Conservation (phyloP, 2,113 vertebrate species). For the Cephalopterus ornatus region DNA sequence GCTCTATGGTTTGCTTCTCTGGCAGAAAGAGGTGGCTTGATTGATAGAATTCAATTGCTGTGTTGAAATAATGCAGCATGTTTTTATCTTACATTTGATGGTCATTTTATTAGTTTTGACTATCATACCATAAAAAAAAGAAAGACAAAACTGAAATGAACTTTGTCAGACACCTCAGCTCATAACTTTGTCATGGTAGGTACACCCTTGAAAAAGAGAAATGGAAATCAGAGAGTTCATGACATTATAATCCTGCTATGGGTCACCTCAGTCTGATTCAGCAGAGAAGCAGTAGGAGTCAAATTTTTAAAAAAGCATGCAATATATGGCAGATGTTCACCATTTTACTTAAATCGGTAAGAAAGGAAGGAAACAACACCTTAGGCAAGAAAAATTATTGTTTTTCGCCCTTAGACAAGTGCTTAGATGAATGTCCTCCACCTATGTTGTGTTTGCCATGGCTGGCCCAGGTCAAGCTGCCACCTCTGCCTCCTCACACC, state of each 20-base stretch:
- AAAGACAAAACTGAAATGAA: conserved; percentile 27
- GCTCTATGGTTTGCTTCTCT: conserved; percentile 23
- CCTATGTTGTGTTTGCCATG: background rate
- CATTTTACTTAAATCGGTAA: background rate
- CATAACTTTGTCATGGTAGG: background rate
- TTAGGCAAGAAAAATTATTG: background rate
- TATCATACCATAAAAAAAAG: conserved; percentile 2
- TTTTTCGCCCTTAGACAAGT: background rate
- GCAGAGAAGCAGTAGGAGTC: background rate
- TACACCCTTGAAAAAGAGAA: background rate
- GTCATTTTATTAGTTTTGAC: conserved; percentile 58
- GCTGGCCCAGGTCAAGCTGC: background rate
- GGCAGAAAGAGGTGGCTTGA: conserved; percentile 54
- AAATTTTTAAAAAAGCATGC: background rate
- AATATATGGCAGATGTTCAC: background rate
- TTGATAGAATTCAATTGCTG: conserved; percentile 65
- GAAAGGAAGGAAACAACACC: background rate
- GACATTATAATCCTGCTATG: background rate
- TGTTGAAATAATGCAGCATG: conserved; percentile 44
- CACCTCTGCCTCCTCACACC: accelerated
- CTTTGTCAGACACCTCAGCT: background rate
- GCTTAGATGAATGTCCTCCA: background rate
- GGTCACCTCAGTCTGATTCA: background rate
- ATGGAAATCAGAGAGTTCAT: background rate
- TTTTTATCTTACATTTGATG: conserved; percentile 54